phyloP scores from a whole-genome alignment of 2,113 vertebrate genomes.

The Chroicocephalus ridibundus region DNA sequence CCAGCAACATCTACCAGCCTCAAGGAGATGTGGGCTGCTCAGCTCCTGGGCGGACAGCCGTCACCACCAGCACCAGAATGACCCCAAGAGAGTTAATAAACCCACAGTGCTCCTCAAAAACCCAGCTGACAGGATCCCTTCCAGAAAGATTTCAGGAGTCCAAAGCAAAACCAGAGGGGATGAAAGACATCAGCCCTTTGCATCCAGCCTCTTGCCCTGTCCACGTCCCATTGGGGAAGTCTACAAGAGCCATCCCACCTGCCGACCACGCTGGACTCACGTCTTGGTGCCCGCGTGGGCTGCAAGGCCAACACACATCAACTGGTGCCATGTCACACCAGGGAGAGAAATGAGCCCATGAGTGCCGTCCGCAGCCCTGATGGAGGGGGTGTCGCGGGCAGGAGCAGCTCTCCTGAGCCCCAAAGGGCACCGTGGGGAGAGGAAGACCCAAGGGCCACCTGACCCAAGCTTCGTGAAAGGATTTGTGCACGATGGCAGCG shows the following conservation, averaged over 20 bases:
- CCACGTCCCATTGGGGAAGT: not conserved
- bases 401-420: not conserved
- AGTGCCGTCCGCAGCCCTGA: not conserved
- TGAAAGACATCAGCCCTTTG: not conserved
- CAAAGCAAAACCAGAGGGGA: not conserved
- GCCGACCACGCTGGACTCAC: not conserved
- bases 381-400: not conserved
- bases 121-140: not conserved
- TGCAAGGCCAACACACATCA: not conserved
- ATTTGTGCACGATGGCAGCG: not conserved
- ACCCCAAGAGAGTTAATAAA: not conserved
- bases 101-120: not conserved
- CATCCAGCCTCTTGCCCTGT: accelerated
- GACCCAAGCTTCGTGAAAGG: conserved; percentile 22
- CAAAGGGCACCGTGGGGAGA: not conserved
- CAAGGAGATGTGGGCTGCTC: not conserved
- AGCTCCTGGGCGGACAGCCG: not conserved
- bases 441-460: not conserved
- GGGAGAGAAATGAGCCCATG: not conserved
- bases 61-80: not conserved
- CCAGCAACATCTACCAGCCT: conserved; percentile 10
- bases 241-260: not conserved
- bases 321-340: not conserved
- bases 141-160: not conserved
- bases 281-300: accelerated